phyloP scores from a whole-genome alignment of 2,888 invertebrate genomes.

The Scaptodrosophila latifasciaeformis region DNA sequence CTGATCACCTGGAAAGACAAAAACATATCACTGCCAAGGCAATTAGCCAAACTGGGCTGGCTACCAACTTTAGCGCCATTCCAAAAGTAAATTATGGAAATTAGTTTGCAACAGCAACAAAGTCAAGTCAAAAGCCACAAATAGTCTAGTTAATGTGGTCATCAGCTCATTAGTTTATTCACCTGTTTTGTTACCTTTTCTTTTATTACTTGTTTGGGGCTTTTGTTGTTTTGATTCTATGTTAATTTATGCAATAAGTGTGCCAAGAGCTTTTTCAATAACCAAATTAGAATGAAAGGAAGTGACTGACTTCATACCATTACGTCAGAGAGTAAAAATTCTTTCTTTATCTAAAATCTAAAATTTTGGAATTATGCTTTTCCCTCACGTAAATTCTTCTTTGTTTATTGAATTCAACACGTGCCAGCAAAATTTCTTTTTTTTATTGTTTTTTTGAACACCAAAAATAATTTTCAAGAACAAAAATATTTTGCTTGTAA shows the following conservation, averaged over 20 bases:
- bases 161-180: constrained; percentile 52
- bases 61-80: background rate
- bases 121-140: background rate
- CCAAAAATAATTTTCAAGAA: no score
- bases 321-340: no score
- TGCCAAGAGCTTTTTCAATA: constrained; percentile 28
- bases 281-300: no score
- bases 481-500: background rate
- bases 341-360: no score
- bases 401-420: no score
- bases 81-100: background rate
- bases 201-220: constrained; percentile 9
- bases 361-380: no score
- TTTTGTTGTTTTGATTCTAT: constrained; percentile 43
- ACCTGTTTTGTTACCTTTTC: constrained; percentile 25
- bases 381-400: no score
- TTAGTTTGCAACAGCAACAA: no score
- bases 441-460: no score
- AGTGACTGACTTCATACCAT: no score
- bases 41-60: constrained; percentile 31
- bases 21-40: constrained; percentile 15
- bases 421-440: no score
- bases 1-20: constrained; percentile 36
- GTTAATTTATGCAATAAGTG: constrained; percentile 60
- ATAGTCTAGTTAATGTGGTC: background rate